Evolutionary conservation across 2,888 invertebrate genomes (phyloP).

Genomic region (Meta bourneti): DNA sequence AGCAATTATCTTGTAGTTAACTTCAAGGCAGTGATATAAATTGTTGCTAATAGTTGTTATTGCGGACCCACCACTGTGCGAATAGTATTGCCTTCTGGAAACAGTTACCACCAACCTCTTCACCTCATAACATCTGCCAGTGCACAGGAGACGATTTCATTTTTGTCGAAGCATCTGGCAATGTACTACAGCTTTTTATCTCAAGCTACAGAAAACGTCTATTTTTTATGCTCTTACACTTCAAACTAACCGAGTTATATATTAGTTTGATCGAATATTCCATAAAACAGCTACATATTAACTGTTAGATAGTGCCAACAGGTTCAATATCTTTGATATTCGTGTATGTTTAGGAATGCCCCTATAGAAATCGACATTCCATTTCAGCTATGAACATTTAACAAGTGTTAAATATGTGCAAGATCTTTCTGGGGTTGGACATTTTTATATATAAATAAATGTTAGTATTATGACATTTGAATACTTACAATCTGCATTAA

Average conservation of each 20-base stretch:
- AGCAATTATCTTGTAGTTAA: conserved; percentile 41
- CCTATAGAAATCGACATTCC: too few relatives aligned
- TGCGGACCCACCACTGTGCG: conserved; percentile 55
- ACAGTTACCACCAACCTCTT: conserved; percentile 54
- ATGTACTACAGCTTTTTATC: conserved; percentile 3
- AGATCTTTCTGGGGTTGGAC: too few relatives aligned
- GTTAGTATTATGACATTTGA: too few relatives aligned
- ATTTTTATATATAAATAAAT: too few relatives aligned
- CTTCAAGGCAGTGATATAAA: conserved; percentile 45
- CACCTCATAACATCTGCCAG: conserved; percentile 41
- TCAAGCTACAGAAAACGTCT: background rate
- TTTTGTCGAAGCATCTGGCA: background rate
- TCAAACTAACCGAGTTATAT: background rate
- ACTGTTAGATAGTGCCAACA: too few relatives aligned
- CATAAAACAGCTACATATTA: too few relatives aligned
- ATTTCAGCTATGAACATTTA: too few relatives aligned
- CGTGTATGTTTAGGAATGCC: too few relatives aligned
- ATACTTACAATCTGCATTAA: too few relatives aligned
- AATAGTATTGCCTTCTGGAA: conserved; percentile 22
- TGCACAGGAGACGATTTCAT: background rate
- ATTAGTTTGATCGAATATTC: too few relatives aligned
- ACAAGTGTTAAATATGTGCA: too few relatives aligned
- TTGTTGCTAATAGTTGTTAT: conserved; percentile 54
- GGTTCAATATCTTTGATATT: too few relatives aligned
- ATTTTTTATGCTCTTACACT: background rate